Percentiles rank a stretch among this genome's conserved stretches.
phyloP scores from a whole-genome alignment of 2,888 invertebrate genomes.

The Parelbella ahira region DNA sequence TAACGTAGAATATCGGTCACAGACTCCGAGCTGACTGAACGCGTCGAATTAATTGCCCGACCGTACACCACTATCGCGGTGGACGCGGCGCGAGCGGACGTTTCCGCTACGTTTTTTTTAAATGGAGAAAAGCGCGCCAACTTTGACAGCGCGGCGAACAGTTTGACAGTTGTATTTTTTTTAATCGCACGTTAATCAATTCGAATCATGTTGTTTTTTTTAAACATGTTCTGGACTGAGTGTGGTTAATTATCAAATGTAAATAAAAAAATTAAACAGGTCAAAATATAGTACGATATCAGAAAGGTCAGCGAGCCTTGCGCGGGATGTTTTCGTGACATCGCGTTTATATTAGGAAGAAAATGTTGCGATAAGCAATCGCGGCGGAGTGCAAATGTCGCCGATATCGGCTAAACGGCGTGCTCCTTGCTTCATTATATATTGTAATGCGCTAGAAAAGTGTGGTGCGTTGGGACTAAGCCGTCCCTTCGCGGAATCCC shows the following conservation, averaged over 20 bases:
- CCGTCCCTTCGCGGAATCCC: constrained; percentile 68
- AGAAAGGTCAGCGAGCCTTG: constrained; percentile 52
- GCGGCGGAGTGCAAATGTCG: constrained; percentile 72
- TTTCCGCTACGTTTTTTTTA: constrained; percentile 48
- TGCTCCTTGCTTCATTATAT: constrained; percentile 7
- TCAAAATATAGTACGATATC: constrained; percentile 38
- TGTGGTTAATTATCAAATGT: no score
- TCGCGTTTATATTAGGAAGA: constrained; percentile 54
- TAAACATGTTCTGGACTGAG: no score
- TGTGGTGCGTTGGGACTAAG: constrained; percentile 39
- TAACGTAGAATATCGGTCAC: constrained; percentile 79
- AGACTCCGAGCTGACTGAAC: constrained; percentile 57
- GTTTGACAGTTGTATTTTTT: constrained; percentile 33
- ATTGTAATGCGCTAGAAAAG: constrained; percentile 20
- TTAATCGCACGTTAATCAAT: constrained; percentile 24
- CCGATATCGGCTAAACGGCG: constrained; percentile 36
- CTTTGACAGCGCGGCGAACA: constrained; percentile 32
- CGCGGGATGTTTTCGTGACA: constrained; percentile 40
- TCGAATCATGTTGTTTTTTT: constrained; percentile 19
- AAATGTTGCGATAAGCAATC: constrained; percentile 64
- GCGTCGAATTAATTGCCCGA: constrained; percentile 68
- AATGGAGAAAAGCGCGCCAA: constrained; percentile 57
- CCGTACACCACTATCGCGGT: constrained; percentile 55
- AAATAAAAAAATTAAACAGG: constrained; percentile 24
- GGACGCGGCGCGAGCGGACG: constrained; percentile 70